A percentile compares a stretch with the other conserved stretches of the same genome.
phyloP scores from a whole-genome alignment of 1,140 invertebrate genomes.

The Atta texana region DNA sequence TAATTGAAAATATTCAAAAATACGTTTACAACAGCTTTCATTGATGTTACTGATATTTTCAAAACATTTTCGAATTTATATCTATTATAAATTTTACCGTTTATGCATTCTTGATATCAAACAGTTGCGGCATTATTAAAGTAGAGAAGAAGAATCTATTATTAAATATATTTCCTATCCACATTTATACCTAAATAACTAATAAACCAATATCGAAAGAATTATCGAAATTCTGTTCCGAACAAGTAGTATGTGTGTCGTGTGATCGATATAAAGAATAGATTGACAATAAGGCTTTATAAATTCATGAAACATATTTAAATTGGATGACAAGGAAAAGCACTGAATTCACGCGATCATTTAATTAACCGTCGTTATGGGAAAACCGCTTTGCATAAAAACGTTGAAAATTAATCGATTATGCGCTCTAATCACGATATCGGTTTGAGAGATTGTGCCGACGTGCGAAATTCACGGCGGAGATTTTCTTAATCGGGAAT shows the following conservation, averaged over 20 bases:
- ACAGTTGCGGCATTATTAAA: not conserved
- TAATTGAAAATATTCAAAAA: not conserved
- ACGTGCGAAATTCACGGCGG: slow-evolving; percentile 57
- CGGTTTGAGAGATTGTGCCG: slow-evolving; percentile 49
- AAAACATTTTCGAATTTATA: too few species aligned
- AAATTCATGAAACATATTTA: slow-evolving; percentile 13
- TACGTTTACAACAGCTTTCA: not conserved
- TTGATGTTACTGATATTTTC: not conserved
- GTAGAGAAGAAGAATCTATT: not conserved
- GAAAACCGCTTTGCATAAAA: slow-evolving; percentile 26
- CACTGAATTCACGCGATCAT: not conserved
- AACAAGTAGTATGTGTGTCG: not conserved
- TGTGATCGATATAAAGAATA: not conserved
- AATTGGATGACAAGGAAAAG: slow-evolving; percentile 7
- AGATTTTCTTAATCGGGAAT: slow-evolving; percentile 70
- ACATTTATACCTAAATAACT: slow-evolving; percentile 39
- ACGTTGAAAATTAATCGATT: slow-evolving; percentile 55
- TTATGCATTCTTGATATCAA: not conserved
- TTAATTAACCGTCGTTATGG: slow-evolving; percentile 39
- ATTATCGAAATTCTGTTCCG: slow-evolving; percentile 32
- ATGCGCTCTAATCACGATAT: slow-evolving; percentile 46
- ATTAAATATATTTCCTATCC: not conserved
- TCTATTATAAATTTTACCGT: not conserved
- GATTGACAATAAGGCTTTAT: slow-evolving; percentile 17
- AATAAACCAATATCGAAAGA: slow-evolving; percentile 34